Base-by-base conservation (phyloP, 1,140 invertebrate genomes). In the Drosophila bocki region DNA sequence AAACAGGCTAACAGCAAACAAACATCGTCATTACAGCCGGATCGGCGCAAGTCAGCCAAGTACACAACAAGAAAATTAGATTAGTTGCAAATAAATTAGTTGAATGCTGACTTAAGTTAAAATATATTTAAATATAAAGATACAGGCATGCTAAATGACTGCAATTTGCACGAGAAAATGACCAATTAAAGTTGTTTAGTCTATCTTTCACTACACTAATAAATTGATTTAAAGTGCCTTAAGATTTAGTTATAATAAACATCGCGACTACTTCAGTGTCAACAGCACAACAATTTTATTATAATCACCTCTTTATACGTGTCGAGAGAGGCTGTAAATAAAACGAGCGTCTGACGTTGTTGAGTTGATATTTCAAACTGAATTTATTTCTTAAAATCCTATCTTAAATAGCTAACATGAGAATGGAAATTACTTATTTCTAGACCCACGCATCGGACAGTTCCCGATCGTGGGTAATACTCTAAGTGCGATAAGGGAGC, bases 1-100 rank as follows among this genome's bases (percentile, higher is more conserved):
- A 78, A 78, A 78, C 77, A 74, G 75, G 32, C 41, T 47, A 48
- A 48, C 57, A 50, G 26, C 68, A 42, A 75, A 75, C 54, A 69
- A 77, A 60, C 41, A 57, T 72, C 68, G 65, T 50, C 65, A 69
- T 69, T 29, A 71, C 50, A 58, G 44, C 33, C 60, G 15, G 35
- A 50, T 48, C 35, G 67, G 19, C 65, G 39, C 26, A 39, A 19
- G 32, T 32, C 35, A 32, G 26, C 8, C 13, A 15, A 39, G 35
- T 26, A n/a, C 51, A 57, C 50, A 56, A 26, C 19, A 26, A 56
- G 22, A 56, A 56, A 56, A 11, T 51, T 4, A 7, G 29, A 17
- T 33, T 51, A 7, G 5, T 33, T 51, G 1, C 17, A 51, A 11
- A 33, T 33, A 33, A 33, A 3, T 33, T 29, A 51, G 33, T 51